Conservation (phyloP, 2,888 invertebrate species). For the Polia nebulosa region DNA sequence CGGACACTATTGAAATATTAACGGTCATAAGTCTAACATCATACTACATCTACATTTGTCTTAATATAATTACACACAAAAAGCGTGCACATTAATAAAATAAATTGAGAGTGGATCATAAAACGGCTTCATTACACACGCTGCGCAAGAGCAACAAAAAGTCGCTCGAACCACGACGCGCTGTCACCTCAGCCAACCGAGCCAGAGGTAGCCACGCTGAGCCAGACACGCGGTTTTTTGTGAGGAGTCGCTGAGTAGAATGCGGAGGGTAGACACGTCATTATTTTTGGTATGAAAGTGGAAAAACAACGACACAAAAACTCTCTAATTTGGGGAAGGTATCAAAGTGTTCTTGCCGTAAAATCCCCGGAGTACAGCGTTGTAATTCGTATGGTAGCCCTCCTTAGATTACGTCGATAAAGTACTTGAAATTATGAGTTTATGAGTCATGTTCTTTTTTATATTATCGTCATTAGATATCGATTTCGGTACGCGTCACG, state of each 20-base stretch:
- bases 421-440: too few species aligned
- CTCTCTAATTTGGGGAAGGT: neutral
- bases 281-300: neutral
- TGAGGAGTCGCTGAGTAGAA: neutral
- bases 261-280: neutral
- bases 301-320: neutral
- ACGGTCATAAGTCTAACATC: neutral
- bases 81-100: slow-evolving; percentile 5
- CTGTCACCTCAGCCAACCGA: neutral
- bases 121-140: slow-evolving; percentile 39
- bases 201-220: slow-evolving; percentile 1
- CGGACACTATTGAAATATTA: neutral
- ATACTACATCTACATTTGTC: neutral
- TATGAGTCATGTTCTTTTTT: too few species aligned
- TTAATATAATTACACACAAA: neutral
- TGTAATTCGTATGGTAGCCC: neutral
- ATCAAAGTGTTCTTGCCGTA: neutral
- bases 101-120: slow-evolving; percentile 17
- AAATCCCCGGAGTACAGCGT: neutral
- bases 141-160: slow-evolving; percentile 24
- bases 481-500: too few species aligned
- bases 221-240: neutral
- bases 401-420: too few species aligned
- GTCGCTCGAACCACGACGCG: neutral
- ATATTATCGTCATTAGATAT: too few species aligned